Evolutionary conservation across 2,888 invertebrate genomes (phyloP).

Genomic region (Drosophila nr. fundita): DNA sequence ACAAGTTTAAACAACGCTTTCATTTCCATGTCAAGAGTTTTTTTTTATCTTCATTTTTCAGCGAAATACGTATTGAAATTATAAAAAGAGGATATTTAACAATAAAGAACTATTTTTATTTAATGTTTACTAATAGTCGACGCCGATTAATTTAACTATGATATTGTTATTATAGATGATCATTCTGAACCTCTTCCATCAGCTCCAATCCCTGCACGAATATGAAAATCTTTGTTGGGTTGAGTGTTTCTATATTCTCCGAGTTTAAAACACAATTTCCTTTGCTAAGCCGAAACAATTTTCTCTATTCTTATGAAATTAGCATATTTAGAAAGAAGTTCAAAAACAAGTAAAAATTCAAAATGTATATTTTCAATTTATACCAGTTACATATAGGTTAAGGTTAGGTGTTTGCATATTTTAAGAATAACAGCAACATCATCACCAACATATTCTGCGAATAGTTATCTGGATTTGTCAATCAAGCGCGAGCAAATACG

Average conservation of each 20-base stretch:
- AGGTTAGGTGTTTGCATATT: not conserved
- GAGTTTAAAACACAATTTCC: too few species aligned
- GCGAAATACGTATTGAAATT: too few species aligned
- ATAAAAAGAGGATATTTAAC: too few species aligned
- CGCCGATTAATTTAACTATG: not conserved
- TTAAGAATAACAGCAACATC: not conserved
- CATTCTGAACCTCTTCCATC: not conserved
- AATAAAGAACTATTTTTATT: not conserved
- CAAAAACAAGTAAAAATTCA: not conserved
- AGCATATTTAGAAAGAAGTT: not conserved
- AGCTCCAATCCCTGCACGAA: not conserved
- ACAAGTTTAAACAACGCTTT: not conserved
- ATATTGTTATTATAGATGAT: not conserved
- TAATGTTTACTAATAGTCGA: not conserved
- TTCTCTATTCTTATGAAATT: not conserved
- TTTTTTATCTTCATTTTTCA: not conserved
- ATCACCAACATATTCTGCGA: not conserved
- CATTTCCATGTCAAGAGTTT: not conserved
- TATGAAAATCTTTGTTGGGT: not conserved
- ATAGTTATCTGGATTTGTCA: not conserved
- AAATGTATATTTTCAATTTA: not conserved
- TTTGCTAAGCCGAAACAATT: not conserved
- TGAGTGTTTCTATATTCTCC: too few species aligned
- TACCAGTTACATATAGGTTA: not conserved
- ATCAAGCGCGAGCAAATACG: not conserved